These are phyloP conservation scores for Neotoxoptera formosana DNA, from an alignment of 1,140 invertebrate species.

Conservation along the genomic window DNA sequence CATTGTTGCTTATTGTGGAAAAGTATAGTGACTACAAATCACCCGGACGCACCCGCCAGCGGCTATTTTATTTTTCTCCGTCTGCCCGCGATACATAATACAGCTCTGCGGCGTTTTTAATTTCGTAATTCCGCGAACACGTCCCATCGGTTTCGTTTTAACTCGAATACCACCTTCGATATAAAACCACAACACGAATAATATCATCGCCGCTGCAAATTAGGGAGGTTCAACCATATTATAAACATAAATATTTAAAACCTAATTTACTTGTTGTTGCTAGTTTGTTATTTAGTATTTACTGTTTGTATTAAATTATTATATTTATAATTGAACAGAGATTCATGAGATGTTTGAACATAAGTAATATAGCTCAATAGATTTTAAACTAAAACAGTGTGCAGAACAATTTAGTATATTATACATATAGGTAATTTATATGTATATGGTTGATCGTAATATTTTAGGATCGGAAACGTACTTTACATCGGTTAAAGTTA, in stretches of 20 bases:
- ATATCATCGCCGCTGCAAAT: background rate
- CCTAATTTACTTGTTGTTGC: background rate
- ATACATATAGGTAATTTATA: background rate
- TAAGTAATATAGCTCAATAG: background rate
- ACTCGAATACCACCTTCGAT: background rate
- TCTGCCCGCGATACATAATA: background rate
- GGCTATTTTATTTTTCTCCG: background rate
- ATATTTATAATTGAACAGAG: background rate
- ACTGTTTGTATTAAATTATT: background rate
- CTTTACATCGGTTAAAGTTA: background rate
- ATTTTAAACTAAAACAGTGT: background rate
- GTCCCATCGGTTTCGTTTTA: background rate
- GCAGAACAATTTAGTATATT: background rate
- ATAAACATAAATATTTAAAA: background rate
- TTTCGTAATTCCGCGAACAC: conserved; percentile 12
- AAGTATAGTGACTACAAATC: conserved; percentile 46
- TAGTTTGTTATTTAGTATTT: too few relatives aligned
- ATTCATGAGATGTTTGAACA: background rate
- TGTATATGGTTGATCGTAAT: background rate
- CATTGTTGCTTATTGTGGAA: conserved; percentile 3
- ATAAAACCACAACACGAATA: background rate
- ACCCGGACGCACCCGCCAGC: background rate
- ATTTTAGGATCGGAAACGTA: background rate
- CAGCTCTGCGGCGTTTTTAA: too few relatives aligned
- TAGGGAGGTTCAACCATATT: background rate